phyloP scores from a whole-genome alignment of 2,888 invertebrate genomes.

The Metalampra italica region DNA sequence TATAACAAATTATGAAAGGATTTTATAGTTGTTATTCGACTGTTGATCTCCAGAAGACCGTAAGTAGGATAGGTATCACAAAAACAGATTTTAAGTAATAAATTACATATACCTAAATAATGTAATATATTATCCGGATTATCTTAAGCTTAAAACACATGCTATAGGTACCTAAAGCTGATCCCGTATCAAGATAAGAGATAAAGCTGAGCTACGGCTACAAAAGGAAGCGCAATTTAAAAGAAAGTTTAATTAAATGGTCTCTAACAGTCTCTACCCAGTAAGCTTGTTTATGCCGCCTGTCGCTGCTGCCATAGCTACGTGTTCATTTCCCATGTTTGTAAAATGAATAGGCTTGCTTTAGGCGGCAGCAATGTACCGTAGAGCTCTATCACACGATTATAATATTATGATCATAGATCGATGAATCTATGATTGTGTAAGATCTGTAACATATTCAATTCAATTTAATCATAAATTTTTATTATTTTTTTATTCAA shows the following conservation, averaged over 20 bases:
- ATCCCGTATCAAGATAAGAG: constrained; percentile 4
- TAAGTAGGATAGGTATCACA: no score
- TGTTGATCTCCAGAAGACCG: no score
- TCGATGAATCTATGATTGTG: no score
- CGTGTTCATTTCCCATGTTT: constrained; percentile 38
- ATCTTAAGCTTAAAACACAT: not conserved
- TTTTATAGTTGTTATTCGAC: no score
- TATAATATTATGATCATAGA: no score
- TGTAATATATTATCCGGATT: no score
- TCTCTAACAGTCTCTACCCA: constrained; percentile 18
- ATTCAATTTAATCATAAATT: no score
- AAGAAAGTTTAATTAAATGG: constrained; percentile 65
- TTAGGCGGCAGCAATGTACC: not conserved
- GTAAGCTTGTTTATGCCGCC: constrained; percentile 36
- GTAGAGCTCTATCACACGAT: no score
- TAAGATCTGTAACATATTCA: no score
- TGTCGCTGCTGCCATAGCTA: constrained; percentile 23
- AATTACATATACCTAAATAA: not conserved
- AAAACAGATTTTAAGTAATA: no score
- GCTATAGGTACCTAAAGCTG: constrained; percentile 1
- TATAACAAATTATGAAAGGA: no score
- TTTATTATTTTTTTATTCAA: no score
- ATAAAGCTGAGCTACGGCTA: constrained; percentile 35
- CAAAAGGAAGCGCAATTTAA: constrained; percentile 43
- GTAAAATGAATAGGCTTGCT: constrained; percentile 15